Base-by-base conservation (phyloP, 2,797 vertebrate genomes). In the Takifugu rubripes region DNA sequence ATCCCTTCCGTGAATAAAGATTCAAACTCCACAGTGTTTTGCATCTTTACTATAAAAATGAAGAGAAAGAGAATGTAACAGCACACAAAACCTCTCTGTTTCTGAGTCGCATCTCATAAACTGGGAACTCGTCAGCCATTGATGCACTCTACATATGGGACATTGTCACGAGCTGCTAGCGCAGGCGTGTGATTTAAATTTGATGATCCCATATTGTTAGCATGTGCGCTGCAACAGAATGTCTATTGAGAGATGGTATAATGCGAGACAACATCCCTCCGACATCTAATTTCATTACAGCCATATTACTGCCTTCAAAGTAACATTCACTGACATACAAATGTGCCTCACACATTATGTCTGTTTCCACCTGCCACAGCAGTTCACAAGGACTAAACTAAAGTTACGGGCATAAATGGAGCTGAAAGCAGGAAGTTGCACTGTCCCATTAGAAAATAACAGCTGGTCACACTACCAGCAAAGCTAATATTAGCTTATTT, bases 111-210 rank as follows among this genome's bases (percentile, higher is more conserved):
- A 74, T 26, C 42, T 68, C 75, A 81, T 80, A 63, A 75, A 80
- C 43, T 54, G 63, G 59, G 59, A 78, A 77, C 78, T 75, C 58
- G 81, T 80, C 63, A 76, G 72, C 42, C 66, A 50, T 49, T 48
- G 46, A 66, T 67, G 73, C 60, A 49, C n/a, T 44, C 68, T 64
- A 58, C 68, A 71, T 68, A 57, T 56, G 61, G 61, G 54, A 50
- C 70, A 72, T 74, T 72, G 64, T 73, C 80, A 81, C 78, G 72
- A 78, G 74, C 25, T 42, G 56, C 73, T 75, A 33, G 31, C 65
- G 64, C 73, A 50, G 75, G 65, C 73, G 60, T 60, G 54, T 70
- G 67, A 84, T 87, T 86, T 83, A 80, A 77, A 81, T 85, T 70
- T 61, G 57, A 72, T 81, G 57, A 72, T 79, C 71, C 83, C 56